Evolutionary conservation across 2,888 invertebrate species (phyloP), one percentile per base, ranked within the genome.

Genomic region (Linnaemya vulpina): DNA sequence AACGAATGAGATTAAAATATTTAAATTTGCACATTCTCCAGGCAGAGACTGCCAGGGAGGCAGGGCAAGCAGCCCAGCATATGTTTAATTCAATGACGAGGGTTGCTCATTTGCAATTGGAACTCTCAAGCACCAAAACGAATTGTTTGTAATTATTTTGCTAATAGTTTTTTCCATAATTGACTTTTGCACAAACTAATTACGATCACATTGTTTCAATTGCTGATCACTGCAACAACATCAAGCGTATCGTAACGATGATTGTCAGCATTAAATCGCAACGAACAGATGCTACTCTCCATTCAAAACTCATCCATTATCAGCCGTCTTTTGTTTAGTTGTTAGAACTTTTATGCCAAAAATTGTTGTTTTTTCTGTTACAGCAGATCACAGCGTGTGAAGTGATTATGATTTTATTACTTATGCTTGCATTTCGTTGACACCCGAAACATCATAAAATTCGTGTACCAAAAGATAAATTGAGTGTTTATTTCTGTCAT

Each of bases 391-490:
- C 46, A 60, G 58, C 84, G 86, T 85, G 79, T 84, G 83, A 86
- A 86, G 83, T 88, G 86, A 78, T 87, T 86, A 86, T 84, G 76
- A 87, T 68, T 90, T 90, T 89, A 90, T 89, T 89, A 88, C 86
- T 71, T n/a, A 58, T 20, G 51, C 25, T 65, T 22, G 68, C 9
- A 15, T 51, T 71, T 35, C 22, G 63, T 88, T 90, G 89, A 89
- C 88, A 90, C 25, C 79, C 81, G 81, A 74, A 84, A 84, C 81
- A 77, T 74, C 78, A 83, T 84, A 55, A 84, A 80, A 84, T 51
- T 77, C 63, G 74, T 68, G 78, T 79, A 74, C 60, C 58, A 49
- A 25, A 51, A 13, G 10, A 13, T 55, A 30, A 46, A 51, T 51
- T 67, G 40, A 55, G 71, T 58, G 38, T 65, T 40, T 83, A 38